Conservation (phyloP, 1,140 invertebrate species). For the Melipona quadrifasciata region DNA sequence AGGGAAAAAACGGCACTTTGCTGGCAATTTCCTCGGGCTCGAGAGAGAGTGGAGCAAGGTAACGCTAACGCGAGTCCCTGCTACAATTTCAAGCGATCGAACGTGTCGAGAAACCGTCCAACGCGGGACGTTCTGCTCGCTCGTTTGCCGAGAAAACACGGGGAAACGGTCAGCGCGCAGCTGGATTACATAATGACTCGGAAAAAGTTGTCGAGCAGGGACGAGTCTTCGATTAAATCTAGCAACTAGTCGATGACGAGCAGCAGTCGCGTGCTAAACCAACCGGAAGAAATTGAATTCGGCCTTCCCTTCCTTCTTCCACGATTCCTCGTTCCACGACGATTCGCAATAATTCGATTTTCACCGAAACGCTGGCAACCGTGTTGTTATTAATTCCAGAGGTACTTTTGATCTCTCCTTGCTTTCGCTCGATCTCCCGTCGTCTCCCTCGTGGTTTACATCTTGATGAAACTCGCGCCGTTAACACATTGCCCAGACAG, state of each 20-base stretch:
- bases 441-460: neutral
- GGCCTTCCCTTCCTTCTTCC: neutral
- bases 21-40: neutral
- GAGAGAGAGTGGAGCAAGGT: neutral
- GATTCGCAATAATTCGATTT: slow-evolving; percentile 53
- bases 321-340: no score
- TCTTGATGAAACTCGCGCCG: neutral
- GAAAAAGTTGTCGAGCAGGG: slow-evolving; percentile 5
- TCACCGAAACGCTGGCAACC: slow-evolving; percentile 45
- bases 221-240: slow-evolving; percentile 57
- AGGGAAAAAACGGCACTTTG: neutral
- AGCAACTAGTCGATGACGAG: neutral
- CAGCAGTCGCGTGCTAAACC: slow-evolving; percentile 61
- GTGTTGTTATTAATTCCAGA: slow-evolving; percentile 58
- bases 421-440: neutral
- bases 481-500: no score
- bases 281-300: slow-evolving; percentile 5
- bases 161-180: neutral
- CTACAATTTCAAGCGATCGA: neutral
- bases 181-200: slow-evolving; percentile 22
- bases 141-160: neutral
- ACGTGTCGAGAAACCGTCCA: neutral
- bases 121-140: neutral
- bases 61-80: neutral
- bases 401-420: neutral